Percentiles rank a stretch among this genome's conserved stretches.
These are phyloP conservation scores for Pteropus rufus DNA, from an alignment of 2,797 vertebrate species.

Conservation along the genomic window DNA sequence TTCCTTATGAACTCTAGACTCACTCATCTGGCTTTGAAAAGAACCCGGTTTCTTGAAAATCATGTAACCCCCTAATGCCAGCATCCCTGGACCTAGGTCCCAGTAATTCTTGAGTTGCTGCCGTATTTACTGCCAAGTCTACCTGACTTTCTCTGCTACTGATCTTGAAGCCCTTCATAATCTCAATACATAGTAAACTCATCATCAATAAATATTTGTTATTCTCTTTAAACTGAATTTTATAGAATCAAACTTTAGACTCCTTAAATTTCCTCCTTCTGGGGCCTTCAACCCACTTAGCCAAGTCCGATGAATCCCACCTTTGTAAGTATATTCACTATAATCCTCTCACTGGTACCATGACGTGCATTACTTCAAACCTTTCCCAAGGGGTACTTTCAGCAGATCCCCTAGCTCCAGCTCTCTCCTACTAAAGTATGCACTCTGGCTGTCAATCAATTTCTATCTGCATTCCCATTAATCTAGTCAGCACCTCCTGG, in stretches of 20 bases:
- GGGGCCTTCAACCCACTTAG: background rate
- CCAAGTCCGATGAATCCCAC: background rate
- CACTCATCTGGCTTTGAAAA: background rate
- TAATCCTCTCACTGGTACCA: background rate
- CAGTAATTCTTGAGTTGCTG: background rate
- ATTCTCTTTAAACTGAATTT: conserved; percentile 2
- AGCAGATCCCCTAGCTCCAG: background rate
- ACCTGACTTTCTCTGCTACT: background rate
- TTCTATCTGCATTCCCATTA: conserved; percentile 33
- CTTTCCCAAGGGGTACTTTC: background rate
- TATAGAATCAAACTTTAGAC: background rate
- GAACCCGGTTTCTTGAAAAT: background rate
- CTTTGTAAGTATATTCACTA: background rate
- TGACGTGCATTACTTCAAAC: background rate
- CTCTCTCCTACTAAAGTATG: conserved; percentile 6
- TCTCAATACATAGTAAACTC: background rate
- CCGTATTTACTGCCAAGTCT: background rate
- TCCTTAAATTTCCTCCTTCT: background rate
- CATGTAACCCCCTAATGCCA: background rate
- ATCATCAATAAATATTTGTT: background rate
- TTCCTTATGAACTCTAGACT: background rate
- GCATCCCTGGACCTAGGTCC: background rate
- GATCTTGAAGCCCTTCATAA: background rate
- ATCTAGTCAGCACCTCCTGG: background rate
- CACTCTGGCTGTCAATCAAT: background rate